Base-by-base conservation (phyloP, 2,888 invertebrate species). In the Temnothorax rugatulus region DNA sequence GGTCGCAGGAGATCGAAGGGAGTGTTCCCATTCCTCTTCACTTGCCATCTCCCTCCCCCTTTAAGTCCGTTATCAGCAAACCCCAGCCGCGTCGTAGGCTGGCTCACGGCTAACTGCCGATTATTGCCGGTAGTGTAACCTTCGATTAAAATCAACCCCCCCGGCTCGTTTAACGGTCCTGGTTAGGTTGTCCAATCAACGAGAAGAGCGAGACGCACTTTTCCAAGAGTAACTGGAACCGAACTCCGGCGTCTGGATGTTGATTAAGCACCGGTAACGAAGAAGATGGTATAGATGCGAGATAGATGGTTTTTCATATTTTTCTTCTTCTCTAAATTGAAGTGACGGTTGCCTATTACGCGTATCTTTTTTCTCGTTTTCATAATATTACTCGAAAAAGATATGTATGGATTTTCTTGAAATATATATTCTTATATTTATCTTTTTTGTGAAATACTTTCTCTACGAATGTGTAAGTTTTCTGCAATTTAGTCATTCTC, bases 61-160 rank as follows among this genome's bases (percentile, higher is more conserved):
- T 87, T 90, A 93, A 94, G 93, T 93, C 94, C 91, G 92, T 93
- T 94, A 94, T 94, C 94, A 92, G 92, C 91, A 87, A 87, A 88
- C 87, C 87, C 91, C 93, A 93, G 92, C 87, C 88, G 87, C 88
- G 87, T 86, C 87, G 89, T 88, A 84, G 86, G 82, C 87, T 83
- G 86, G 90, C 82, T 87, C 86, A 89, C 88, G 90, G 90, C 83
- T 90, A 92, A 91, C 92, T 92, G 90, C 89, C 90, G 91, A 90
- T 92, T 92, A 93, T 91, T 90, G 89, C 88, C 88, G 77, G 82
- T 88, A 88, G 87, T 89, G 87, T 90, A 91, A 90, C 86, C 87
- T 90, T 89, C 87, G 90, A 93, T 92, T 92, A 90, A 91, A 92
- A 93, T 92, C 90, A 90, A 87, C 88, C 85, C 47, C 83, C 79